These are phyloP conservation scores for Chelidonichthys spinosus DNA, from an alignment of 2,797 vertebrate genomes.

Conservation along the genomic window DNA sequence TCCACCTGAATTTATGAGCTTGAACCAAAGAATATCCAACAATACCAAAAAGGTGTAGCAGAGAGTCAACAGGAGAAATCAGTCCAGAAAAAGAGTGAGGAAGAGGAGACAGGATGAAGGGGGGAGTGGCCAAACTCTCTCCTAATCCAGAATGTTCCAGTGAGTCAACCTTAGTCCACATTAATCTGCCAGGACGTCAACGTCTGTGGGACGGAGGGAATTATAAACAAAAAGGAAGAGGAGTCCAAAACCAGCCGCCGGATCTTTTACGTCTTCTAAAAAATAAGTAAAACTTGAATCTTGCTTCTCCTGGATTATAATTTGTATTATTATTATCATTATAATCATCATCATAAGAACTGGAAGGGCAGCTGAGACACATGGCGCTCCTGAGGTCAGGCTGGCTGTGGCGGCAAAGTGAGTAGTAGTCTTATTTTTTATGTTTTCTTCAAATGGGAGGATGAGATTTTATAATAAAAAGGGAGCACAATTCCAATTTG, in stretches of 20 bases:
- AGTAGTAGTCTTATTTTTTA: slow-evolving; percentile 52
- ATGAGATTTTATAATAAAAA: neutral
- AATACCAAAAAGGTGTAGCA: accelerated
- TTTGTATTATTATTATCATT: neutral
- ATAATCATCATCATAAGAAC: neutral
- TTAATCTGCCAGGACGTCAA: slow-evolving; percentile 53
- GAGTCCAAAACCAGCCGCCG: slow-evolving; percentile 1
- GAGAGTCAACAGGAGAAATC: slow-evolving; percentile 14
- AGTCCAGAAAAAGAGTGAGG: slow-evolving; percentile 16
- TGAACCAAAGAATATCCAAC: neutral
- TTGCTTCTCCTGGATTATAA: slow-evolving; percentile 19
- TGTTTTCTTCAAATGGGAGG: neutral
- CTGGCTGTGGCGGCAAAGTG: slow-evolving; percentile 87
- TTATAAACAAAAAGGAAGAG: slow-evolving; percentile 34
- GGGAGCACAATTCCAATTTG: neutral
- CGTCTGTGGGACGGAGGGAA: slow-evolving; percentile 26
- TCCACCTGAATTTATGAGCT: neutral
- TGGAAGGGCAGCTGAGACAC: slow-evolving; percentile 11
- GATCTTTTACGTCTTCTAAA: neutral
- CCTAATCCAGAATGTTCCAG: slow-evolving; percentile 82
- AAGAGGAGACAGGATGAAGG: neutral
- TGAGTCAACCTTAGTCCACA: slow-evolving; percentile 63
- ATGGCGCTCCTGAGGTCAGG: slow-evolving; percentile 86
- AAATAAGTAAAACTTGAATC: neutral
- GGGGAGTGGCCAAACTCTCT: slow-evolving; percentile 47